Evolutionary conservation across 2,113 vertebrate species (phyloP).

Genomic region (Callospermophilus lateralis): DNA sequence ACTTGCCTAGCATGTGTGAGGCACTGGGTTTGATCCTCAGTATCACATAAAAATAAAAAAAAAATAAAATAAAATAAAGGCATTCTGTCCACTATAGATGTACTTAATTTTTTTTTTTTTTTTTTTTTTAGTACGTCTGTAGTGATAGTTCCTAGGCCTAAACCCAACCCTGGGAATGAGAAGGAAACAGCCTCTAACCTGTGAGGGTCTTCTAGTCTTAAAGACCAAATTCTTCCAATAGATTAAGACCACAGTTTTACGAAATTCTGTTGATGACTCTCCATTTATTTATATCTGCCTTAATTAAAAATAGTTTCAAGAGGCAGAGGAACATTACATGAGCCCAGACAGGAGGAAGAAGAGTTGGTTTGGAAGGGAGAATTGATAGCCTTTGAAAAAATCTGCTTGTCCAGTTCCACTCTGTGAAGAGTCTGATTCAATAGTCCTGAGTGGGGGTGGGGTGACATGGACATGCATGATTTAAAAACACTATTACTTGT

Average conservation of each 20-base stretch:
- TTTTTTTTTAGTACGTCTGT: too few species aligned
- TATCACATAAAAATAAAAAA: too few species aligned
- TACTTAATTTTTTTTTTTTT: too few species aligned
- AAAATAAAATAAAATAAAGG: too few species aligned
- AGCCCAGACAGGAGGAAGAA: not conserved
- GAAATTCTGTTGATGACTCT: not conserved
- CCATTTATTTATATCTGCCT: not conserved
- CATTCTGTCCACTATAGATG: too few species aligned
- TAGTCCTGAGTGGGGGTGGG: not conserved
- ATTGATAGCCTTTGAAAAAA: constrained; percentile 18
- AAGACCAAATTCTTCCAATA: not conserved
- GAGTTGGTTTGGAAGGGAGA: not conserved
- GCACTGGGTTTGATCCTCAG: too few species aligned
- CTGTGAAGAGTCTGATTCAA: not conserved
- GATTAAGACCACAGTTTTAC: not conserved
- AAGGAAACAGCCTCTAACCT: not conserved
- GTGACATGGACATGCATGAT: accelerated
- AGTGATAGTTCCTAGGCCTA: not conserved
- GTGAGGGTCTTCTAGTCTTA: not conserved
- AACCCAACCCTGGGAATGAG: not conserved
- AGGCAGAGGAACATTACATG: not conserved
- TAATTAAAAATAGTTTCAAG: constrained; percentile 16
- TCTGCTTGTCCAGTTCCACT: not conserved
- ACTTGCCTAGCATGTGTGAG: too few species aligned
- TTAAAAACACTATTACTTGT: not conserved